Percentiles rank a stretch among this genome's conserved stretches.
Conservation (phyloP, 2,888 invertebrate genomes). For the Glyphotaelius pellucidus region DNA sequence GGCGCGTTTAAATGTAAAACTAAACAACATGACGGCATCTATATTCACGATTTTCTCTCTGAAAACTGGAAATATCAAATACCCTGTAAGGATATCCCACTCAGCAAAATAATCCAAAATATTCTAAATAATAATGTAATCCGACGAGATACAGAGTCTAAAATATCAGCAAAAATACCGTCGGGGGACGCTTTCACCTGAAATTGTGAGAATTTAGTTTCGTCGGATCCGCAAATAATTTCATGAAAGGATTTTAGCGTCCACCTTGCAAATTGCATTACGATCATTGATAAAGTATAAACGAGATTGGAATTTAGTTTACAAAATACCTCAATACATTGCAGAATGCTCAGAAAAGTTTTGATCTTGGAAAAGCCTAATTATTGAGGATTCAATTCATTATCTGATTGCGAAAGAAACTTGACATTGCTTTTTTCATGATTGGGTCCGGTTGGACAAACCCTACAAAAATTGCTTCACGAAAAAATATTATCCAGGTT, state of each 20-base stretch:
- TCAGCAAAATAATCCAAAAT: slow-evolving; percentile 18
- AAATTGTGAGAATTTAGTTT: slow-evolving; percentile 43
- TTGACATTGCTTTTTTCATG: neutral
- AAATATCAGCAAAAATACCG: slow-evolving; percentile 40
- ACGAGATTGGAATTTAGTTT: neutral
- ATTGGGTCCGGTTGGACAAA: neutral
- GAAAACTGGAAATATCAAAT: slow-evolving; percentile 3
- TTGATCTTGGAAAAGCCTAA: neutral
- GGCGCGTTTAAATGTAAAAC: neutral
- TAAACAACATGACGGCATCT: neutral
- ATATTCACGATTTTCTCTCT: neutral
- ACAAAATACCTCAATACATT: neutral
- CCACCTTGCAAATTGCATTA: slow-evolving; percentile 16
- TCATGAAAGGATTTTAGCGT: slow-evolving; percentile 39
- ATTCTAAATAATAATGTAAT: slow-evolving; percentile 4
- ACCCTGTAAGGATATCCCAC: neutral
- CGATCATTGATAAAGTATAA: neutral
- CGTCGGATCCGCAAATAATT: slow-evolving; percentile 49
- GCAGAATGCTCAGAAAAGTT: neutral
- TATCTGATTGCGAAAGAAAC: neutral
- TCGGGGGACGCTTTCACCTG: slow-evolving; percentile 42
- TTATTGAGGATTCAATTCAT: neutral
- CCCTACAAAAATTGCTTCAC: neutral
- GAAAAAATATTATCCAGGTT: neutral
- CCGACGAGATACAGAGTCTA: slow-evolving; percentile 11